A percentile compares a stretch with the other conserved stretches of the same genome.
These are phyloP conservation scores for Rhipidura dahli DNA, from an alignment of 2,113 vertebrate genomes.

Conservation along the genomic window DNA sequence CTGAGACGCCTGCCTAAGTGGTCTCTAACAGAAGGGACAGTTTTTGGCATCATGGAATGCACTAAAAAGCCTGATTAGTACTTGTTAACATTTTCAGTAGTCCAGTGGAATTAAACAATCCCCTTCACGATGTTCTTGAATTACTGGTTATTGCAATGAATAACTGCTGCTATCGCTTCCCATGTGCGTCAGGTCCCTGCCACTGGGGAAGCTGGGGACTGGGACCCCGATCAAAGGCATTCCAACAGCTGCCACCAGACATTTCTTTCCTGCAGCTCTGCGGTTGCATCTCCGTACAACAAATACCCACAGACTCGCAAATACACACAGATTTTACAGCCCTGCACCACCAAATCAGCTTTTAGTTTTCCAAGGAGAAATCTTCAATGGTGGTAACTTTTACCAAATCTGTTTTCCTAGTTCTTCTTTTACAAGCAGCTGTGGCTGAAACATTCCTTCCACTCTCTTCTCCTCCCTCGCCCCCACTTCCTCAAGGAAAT, in stretches of 20 bases:
- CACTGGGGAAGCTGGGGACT: accelerated
- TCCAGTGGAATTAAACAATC: slow-evolving; percentile 33
- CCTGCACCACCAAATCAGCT: neutral
- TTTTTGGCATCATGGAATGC: neutral
- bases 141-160: slow-evolving; percentile 39
- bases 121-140: slow-evolving; percentile 13
- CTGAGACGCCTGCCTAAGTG: accelerated
- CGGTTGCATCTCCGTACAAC: neutral
- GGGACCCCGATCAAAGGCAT: neutral
- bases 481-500: slow-evolving; percentile 66
- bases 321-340: neutral
- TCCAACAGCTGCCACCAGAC: neutral
- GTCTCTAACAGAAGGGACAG: neutral
- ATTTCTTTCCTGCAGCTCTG: neutral
- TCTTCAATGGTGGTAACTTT: neutral
- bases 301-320: neutral
- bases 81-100: neutral
- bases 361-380: neutral
- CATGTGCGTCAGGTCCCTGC: neutral
- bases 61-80: neutral
- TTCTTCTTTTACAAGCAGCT: slow-evolving; percentile 50
- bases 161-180: slow-evolving; percentile 54
- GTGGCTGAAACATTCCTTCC: slow-evolving; percentile 50
- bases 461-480: slow-evolving; percentile 34
- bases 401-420: slow-evolving; percentile 28